Evolutionary conservation across 2,113 vertebrate species (phyloP).

Genomic region (Psilopsiagon aymara): DNA sequence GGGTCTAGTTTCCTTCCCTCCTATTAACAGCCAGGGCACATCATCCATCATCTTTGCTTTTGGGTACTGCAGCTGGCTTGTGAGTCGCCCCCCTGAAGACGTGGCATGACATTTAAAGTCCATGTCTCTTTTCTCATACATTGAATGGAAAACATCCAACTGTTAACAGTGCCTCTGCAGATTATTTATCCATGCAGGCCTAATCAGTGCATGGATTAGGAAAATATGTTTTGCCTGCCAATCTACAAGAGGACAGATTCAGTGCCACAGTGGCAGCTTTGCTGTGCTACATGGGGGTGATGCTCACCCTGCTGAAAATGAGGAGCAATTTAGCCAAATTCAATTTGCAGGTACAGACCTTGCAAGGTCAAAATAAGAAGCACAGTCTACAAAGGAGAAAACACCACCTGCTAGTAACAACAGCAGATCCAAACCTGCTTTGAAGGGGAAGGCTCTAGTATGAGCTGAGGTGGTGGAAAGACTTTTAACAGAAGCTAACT

Average conservation of each 20-base stretch:
- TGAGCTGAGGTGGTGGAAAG: not conserved
- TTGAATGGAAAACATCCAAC: not conserved
- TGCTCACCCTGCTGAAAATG: constrained; percentile 28
- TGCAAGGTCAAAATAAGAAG: constrained; percentile 35
- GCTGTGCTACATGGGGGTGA: not conserved
- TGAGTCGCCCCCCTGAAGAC: not conserved
- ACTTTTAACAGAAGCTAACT: not conserved
- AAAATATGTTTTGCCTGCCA: constrained; percentile 40
- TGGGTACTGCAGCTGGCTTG: not conserved
- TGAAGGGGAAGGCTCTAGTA: not conserved
- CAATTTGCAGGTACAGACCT: constrained; percentile 30
- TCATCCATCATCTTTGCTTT: not conserved
- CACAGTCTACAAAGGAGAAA: not conserved
- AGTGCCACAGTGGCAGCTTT: not conserved
- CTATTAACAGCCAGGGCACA: not conserved
- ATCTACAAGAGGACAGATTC: constrained; percentile 2
- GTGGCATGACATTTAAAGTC: not conserved
- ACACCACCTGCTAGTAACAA: not conserved
- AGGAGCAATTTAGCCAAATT: constrained; percentile 31
- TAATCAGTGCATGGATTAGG: constrained; percentile 4
- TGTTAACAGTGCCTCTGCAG: not conserved
- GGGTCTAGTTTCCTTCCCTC: not conserved
- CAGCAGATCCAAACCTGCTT: not conserved
- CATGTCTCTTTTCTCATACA: not conserved
- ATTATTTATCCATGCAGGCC: constrained; percentile 17